These are phyloP conservation scores for Drosophila paranaensis DNA, from an alignment of 2,888 invertebrate genomes.

Conservation along the genomic window DNA sequence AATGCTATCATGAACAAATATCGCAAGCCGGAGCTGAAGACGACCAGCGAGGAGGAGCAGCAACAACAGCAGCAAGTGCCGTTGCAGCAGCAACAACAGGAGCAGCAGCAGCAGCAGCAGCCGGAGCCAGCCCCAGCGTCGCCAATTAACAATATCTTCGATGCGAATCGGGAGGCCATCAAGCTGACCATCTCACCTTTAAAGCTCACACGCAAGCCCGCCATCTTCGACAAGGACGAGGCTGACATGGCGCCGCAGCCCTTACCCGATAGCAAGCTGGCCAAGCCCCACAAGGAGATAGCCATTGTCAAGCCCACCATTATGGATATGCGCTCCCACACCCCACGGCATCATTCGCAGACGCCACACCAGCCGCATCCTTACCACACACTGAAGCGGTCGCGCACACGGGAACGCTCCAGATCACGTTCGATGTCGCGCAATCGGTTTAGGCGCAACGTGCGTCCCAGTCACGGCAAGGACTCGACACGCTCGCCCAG, in stretches of 20 bases:
- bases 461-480: constrained; percentile 42
- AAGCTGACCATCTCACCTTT: constrained; percentile 83
- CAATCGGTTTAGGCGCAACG: constrained; percentile 50
- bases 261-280: constrained; percentile 65
- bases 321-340: constrained; percentile 70
- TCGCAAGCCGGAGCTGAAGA: constrained; percentile 67
- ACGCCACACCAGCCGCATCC: not conserved
- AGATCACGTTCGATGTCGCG: constrained; percentile 59
- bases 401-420: constrained; percentile 42
- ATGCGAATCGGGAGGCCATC: constrained; percentile 83
- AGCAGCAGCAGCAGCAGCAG: constrained; percentile 15
- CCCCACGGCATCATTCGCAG: not conserved
- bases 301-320: constrained; percentile 83
- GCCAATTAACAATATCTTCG: constrained; percentile 80
- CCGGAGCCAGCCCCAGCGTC: constrained; percentile 23
- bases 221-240: constrained; percentile 71
- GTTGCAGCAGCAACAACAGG: constrained; percentile 1
- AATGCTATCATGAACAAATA: constrained; percentile 82
- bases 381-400: constrained; percentile 34
- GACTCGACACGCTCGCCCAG: constrained; percentile 59
- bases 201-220: constrained; percentile 77
- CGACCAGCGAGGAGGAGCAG: constrained; percentile 23
- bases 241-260: constrained; percentile 23
- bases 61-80: not conserved
- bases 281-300: constrained; percentile 80